Evolutionary conservation across 2,113 vertebrate genomes (phyloP).

Genomic region (Clarias macrocephalus): DNA sequence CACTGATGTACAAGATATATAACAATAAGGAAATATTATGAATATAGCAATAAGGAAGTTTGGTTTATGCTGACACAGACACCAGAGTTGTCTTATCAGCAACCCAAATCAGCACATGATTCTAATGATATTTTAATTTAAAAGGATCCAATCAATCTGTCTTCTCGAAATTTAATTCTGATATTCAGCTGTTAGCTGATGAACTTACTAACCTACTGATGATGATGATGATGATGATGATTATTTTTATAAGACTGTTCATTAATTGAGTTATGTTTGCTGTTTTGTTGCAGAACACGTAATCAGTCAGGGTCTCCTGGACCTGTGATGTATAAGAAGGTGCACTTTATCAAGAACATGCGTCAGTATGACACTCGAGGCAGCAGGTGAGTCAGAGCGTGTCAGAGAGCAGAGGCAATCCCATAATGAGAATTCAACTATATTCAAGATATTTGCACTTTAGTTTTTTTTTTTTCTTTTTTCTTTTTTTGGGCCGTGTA

Average conservation of each 20-base stretch:
- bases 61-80: neutral
- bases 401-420: neutral
- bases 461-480: too few relatives aligned
- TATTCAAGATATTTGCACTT: neutral
- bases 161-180: neutral
- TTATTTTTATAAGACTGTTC: neutral
- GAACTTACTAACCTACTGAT: too few relatives aligned
- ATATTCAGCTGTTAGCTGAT: neutral
- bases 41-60: neutral
- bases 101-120: neutral
- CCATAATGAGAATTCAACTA: neutral
- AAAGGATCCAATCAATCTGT: neutral
- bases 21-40: too few relatives aligned
- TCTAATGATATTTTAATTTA: neutral
- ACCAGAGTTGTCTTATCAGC: neutral
- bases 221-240: too few relatives aligned
- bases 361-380: conserved; percentile 94
- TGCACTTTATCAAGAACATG: conserved; percentile 98
- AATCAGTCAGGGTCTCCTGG: conserved; percentile 86
- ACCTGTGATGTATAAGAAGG: conserved; percentile 87
- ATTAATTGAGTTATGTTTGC: conserved; percentile 7
- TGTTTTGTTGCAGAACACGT: conserved; percentile 65
- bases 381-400: conserved; percentile 80
- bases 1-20: neutral
- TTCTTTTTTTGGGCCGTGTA: neutral